Conservation (phyloP, 2,797 vertebrate species). For the Trichosurus vulpecula region DNA sequence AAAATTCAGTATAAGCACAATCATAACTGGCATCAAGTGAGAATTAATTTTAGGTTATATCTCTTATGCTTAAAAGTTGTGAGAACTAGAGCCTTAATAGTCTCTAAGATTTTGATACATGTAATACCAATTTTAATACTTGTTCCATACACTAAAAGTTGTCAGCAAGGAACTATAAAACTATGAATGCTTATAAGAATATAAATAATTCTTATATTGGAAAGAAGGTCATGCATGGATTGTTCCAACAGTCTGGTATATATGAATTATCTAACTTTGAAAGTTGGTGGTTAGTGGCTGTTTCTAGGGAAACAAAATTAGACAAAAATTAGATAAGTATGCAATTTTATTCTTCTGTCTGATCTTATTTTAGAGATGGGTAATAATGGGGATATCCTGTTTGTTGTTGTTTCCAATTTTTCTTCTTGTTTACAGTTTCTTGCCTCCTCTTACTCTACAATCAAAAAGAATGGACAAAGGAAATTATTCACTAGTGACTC, state of each 20-base stretch:
- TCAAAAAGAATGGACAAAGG: conserved; percentile 1
- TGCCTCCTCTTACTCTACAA: not conserved
- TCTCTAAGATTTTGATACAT: not conserved
- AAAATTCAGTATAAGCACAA: not conserved
- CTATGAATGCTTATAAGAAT: not conserved
- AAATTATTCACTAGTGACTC: conserved; percentile 42
- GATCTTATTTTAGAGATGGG: not conserved
- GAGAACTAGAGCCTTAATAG: not conserved
- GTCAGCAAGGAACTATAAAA: not conserved
- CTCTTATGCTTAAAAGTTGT: not conserved
- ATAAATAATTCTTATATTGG: not conserved
- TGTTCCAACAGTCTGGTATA: rapidly evolving
- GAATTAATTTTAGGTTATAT: not conserved
- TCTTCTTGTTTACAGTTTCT: too few relatives aligned
- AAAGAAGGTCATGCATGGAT: not conserved
- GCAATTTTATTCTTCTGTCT: too few relatives aligned
- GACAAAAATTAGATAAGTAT: too few relatives aligned
- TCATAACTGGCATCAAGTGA: not conserved
- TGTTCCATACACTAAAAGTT: not conserved
- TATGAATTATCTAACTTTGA: not conserved
- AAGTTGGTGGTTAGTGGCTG: not conserved
- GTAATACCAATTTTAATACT: not conserved
- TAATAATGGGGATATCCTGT: not conserved
- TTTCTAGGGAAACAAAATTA: not conserved
- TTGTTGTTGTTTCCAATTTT: not conserved